These are phyloP conservation scores for Valencia hispanica DNA, from an alignment of 2,797 vertebrate genomes.

Conservation along the genomic window DNA sequence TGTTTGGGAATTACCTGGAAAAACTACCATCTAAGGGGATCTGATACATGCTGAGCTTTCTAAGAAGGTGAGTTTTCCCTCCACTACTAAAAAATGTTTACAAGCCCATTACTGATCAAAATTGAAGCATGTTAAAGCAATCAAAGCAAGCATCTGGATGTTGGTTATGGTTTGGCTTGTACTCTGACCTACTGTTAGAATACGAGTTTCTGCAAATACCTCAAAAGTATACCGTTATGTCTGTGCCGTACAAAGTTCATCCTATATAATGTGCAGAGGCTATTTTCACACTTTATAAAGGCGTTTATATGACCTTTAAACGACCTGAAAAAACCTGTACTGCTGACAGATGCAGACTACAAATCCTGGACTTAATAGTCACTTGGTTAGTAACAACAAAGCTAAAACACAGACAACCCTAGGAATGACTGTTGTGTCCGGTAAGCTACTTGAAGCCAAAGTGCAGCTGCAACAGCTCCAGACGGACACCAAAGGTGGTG, in stretches of 20 bases:
- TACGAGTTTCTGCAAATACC: background rate
- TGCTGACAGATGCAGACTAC: slow-evolving; percentile 27
- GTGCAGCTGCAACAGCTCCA: slow-evolving; percentile 66
- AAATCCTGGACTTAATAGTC: slow-evolving; percentile 39
- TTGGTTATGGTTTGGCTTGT: too few species aligned
- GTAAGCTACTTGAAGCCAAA: slow-evolving; percentile 51
- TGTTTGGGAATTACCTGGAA: too few species aligned
- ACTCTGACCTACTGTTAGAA: background rate
- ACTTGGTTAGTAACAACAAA: slow-evolving; percentile 46
- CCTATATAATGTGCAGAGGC: background rate
- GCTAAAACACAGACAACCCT: slow-evolving; percentile 66
- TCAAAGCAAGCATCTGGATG: too few species aligned
- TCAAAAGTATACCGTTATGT: background rate
- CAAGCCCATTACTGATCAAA: too few species aligned
- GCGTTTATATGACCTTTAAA: background rate
- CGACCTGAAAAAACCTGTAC: slow-evolving; percentile 17
- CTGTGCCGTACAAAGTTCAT: background rate
- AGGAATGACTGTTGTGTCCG: slow-evolving; percentile 53
- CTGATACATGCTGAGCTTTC: too few species aligned
- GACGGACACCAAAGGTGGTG: slow-evolving; percentile 66
- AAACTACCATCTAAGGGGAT: too few species aligned
- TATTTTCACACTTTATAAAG: slow-evolving; percentile 16
- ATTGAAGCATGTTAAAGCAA: too few species aligned
- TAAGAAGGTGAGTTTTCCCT: too few species aligned
- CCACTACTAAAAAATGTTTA: too few species aligned